Evolutionary conservation across 2,888 invertebrate genomes (phyloP).

Genomic region (Gisinianus flammeolus): DNA sequence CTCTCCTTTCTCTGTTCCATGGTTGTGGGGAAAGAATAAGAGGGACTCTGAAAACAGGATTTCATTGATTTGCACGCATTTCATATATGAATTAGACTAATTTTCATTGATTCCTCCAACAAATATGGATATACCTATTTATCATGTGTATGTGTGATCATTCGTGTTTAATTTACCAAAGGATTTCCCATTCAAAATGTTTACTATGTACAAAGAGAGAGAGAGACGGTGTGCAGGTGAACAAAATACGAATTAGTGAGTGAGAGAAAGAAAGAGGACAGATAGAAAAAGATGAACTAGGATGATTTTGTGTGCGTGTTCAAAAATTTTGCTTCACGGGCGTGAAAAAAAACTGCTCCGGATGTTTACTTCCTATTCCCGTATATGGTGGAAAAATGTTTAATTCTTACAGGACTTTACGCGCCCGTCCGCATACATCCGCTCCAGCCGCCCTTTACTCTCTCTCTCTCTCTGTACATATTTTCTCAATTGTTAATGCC

Average conservation of each 20-base stretch:
- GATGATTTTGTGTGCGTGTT: constrained; percentile 25
- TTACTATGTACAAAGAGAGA: background rate
- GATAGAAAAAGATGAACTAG: background rate
- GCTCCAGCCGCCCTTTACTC: constrained; percentile 20
- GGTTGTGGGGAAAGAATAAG: background rate
- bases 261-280: constrained; percentile 1
- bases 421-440: constrained; percentile 30
- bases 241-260: background rate
- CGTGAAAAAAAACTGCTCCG: constrained; percentile 54
- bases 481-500: background rate
- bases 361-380: constrained; percentile 59
- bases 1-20: background rate
- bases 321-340: constrained; percentile 54
- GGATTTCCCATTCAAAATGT: background rate
- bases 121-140: background rate
- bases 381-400: constrained; percentile 49
- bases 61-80: background rate
- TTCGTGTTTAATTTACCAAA: background rate
- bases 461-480: background rate
- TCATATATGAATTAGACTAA: background rate
- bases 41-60: background rate
- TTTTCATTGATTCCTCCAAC: background rate
- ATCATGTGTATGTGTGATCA: background rate
- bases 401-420: constrained; percentile 38
- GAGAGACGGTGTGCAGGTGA: background rate